Base-by-base conservation (phyloP, 1,140 invertebrate genomes). In the Apis dorsata region DNA sequence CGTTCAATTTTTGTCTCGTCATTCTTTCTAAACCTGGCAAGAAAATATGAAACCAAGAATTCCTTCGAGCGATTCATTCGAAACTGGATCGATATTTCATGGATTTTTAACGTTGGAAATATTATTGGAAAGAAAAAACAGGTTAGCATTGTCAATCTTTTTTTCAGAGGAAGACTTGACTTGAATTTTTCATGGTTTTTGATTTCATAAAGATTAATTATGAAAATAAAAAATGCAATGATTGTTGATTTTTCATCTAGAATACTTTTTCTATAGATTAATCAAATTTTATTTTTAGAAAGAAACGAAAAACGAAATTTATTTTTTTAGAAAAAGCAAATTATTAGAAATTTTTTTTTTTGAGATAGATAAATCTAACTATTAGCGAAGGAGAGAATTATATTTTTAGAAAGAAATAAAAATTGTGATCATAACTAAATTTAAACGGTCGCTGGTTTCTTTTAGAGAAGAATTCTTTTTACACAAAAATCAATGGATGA, bases 1-100 rank as follows among this genome's bases (percentile, higher is more conserved):
- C 34, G 9, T 49, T 21, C 53, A 28, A 34, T 75, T 71, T 63
- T 71, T 68, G 73, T 34, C 11, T 1, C 19, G 65, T 85, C 76
- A 69, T 63, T 55, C 24, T 53, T 34, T 10, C 9, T n/a, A 34
- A 21, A 34, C 24, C 2, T 1, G 7, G 10, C 17, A 21, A 59
- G 24, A 68, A 71, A 19, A 44, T 51, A 75, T 15, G 34, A 1
- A 68, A 68, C 62, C 0, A 15, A 63, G 9, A 13, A 9, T n/a
- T 51, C 12, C 57, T 53, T 2, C 24, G 8, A 2, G 13, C 44
- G 13, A 24, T 51, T 11, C 1, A 11, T 13, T 70, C 5, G 66
- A 70, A 70, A 70, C n/a, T 60, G 4, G 21, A 11, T 19, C 12
- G 44, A 62, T 53, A 11, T 17, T 34, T 28, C 17, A 12, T 17